These are phyloP conservation scores for Scolopax bukidnonensis DNA, from an alignment of 2,797 vertebrate species.

Conservation along the genomic window DNA sequence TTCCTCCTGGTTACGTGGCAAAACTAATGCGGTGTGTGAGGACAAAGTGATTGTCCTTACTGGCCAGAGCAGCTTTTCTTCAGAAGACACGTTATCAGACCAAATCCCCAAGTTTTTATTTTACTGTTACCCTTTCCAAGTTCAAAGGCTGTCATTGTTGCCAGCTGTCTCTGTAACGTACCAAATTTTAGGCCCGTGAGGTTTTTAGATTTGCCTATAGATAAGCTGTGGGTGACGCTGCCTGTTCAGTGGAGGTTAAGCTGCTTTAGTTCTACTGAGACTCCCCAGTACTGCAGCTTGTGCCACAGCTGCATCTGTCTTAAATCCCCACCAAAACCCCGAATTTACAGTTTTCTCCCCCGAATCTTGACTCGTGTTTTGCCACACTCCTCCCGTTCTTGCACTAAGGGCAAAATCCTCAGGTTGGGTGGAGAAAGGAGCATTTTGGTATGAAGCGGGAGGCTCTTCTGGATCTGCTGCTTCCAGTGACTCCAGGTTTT, in stretches of 20 bases:
- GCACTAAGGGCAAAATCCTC: background rate
- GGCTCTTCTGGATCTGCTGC: background rate
- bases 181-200: background rate
- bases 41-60: background rate
- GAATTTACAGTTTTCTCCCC: background rate
- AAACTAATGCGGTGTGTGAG: background rate
- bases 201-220: background rate
- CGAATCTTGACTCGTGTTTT: background rate
- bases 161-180: background rate
- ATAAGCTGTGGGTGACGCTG: slow-evolving; percentile 12
- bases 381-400: background rate
- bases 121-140: background rate
- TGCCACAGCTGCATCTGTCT: background rate
- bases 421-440: background rate
- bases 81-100: background rate
- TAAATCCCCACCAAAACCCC: background rate
- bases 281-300: background rate
- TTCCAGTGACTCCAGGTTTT: background rate
- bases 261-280: background rate
- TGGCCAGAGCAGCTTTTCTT: background rate
- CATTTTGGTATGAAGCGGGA: background rate
- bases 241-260: background rate
- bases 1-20: background rate
- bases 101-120: background rate
- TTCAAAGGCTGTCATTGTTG: background rate